Evolutionary conservation across 92 coral and sea anemone genomes (phyloP).

Genomic region (Muricea muricata): DNA sequence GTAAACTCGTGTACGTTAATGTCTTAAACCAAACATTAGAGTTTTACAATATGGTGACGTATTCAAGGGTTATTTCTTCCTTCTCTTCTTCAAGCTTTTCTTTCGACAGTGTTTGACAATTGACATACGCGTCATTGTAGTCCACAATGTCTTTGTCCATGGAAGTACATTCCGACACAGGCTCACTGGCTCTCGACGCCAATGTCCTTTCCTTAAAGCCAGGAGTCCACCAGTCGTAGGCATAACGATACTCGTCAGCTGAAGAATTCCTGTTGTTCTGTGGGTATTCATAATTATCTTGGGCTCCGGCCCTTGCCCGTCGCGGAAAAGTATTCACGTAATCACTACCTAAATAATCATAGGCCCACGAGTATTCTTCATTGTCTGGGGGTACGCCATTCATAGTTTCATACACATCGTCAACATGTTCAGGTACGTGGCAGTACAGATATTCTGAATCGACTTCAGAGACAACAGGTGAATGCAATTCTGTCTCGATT

Average conservation of each 20-base stretch:
- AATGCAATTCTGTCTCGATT: background rate
- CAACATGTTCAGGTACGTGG: background rate
- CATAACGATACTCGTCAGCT: background rate
- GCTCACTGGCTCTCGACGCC: background rate
- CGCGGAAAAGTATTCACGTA: background rate
- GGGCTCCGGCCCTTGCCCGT: background rate
- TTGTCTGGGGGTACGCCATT: background rate
- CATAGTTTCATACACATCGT: background rate
- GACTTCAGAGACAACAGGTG: background rate
- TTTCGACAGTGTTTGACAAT: background rate
- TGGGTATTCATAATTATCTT: background rate
- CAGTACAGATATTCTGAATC: background rate
- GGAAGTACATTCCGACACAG: background rate
- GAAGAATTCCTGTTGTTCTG: background rate
- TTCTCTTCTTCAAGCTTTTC: background rate
- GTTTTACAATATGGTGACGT: background rate
- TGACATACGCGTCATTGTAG: background rate
- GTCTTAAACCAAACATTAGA: no score
- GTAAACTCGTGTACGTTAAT: no score
- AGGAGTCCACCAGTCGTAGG: background rate
- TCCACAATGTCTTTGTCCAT: background rate
- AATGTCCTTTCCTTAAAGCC: background rate
- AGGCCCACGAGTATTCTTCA: background rate
- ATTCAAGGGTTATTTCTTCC: background rate
- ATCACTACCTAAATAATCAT: background rate